Percentiles rank a stretch among this genome's conserved stretches.
Conservation (phyloP, 2,888 invertebrate species). For the Drosophila lacicola region DNA sequence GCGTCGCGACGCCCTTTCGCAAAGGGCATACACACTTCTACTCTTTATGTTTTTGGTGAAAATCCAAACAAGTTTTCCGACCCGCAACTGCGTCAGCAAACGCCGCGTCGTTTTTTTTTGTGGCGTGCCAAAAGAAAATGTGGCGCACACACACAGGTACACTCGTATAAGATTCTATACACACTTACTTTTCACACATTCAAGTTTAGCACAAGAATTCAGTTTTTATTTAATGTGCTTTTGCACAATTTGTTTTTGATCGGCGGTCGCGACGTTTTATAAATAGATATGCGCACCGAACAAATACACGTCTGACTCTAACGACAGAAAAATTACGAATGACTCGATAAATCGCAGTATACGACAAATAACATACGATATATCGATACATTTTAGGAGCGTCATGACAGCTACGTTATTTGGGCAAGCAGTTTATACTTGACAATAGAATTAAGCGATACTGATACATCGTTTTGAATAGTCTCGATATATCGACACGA, state of each 20-base stretch:
- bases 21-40: neutral
- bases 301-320: slow-evolving; percentile 44
- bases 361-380: neutral
- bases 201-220: slow-evolving; percentile 36
- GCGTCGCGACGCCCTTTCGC: slow-evolving; percentile 11
- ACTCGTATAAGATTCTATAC: slow-evolving; percentile 4
- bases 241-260: slow-evolving; percentile 33
- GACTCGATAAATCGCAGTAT: slow-evolving; percentile 4
- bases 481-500: neutral
- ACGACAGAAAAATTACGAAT: slow-evolving; percentile 43
- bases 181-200: slow-evolving; percentile 61
- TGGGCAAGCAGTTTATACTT: neutral
- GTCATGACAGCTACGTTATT: neutral
- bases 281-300: slow-evolving; percentile 35
- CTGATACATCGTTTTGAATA: neutral
- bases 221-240: slow-evolving; percentile 37
- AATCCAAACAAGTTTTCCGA: slow-evolving; percentile 70
- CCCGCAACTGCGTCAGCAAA: slow-evolving; percentile 46
- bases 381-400: neutral
- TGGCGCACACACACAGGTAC: slow-evolving; percentile 4
- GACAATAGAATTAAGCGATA: neutral
- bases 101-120: slow-evolving; percentile 24
- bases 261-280: slow-evolving; percentile 43
- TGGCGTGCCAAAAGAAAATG: slow-evolving; percentile 24
- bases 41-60: slow-evolving; percentile 37